Evolutionary conservation across 2,797 vertebrate species (phyloP).

Genomic region (Miichthys miiuy): DNA sequence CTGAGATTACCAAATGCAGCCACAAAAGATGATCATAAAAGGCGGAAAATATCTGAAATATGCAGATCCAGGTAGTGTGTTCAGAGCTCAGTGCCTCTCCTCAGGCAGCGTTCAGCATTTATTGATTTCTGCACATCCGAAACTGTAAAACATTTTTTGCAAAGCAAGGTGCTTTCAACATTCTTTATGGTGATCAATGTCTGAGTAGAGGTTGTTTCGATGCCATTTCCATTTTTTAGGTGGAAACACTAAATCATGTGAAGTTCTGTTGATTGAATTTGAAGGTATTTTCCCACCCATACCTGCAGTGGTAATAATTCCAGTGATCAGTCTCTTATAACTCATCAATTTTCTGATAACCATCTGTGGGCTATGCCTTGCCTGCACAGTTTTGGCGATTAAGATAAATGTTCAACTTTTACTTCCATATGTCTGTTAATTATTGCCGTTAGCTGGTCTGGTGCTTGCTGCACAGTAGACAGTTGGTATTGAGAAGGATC

Average conservation of each 20-base stretch:
- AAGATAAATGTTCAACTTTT: not conserved
- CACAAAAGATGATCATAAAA: not conserved
- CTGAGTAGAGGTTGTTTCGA: not conserved
- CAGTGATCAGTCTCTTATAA: not conserved
- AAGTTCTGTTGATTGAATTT: not conserved
- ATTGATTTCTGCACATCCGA: constrained; percentile 29
- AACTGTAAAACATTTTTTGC: not conserved
- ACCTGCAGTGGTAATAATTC: not conserved
- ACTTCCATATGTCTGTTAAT: not conserved
- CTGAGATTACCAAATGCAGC: constrained; percentile 1
- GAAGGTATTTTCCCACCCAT: not conserved
- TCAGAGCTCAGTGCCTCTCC: not conserved
- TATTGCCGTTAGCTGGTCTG: not conserved
- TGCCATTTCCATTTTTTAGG: not conserved
- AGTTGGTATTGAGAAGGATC: not conserved
- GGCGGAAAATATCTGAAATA: constrained; percentile 11
- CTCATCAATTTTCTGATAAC: not conserved
- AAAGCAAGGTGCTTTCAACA: not conserved
- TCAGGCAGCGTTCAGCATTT: constrained; percentile 10
- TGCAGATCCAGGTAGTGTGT: constrained; percentile 3
- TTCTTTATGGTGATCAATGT: constrained; percentile 1
- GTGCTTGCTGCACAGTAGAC: not conserved
- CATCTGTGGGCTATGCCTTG: not conserved
- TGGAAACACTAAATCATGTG: not conserved
- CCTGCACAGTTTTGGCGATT: not conserved